A percentile compares a stretch with the other conserved stretches of the same genome.
phyloP scores from a whole-genome alignment of 2,113 vertebrate species.

The Ameiurus melas region DNA sequence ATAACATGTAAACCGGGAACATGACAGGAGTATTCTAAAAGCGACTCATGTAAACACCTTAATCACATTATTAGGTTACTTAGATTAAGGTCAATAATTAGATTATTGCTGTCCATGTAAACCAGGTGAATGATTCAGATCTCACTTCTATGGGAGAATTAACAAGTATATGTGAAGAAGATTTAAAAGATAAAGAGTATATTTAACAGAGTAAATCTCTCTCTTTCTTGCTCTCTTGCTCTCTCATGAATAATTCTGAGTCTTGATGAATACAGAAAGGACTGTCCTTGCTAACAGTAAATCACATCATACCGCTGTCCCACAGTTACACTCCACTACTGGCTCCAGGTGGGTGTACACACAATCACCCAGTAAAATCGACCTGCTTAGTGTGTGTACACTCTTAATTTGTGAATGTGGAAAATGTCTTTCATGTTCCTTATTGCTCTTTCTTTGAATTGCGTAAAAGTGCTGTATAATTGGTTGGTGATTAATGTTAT shows the following conservation, averaged over 20 bases:
- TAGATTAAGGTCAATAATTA: too few species aligned
- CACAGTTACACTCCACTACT: not conserved
- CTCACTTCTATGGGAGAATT: not conserved
- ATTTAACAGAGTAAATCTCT: not conserved
- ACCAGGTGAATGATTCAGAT: not conserved
- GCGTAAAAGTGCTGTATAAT: not conserved
- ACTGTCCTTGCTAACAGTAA: not conserved
- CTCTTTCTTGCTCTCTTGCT: not conserved
- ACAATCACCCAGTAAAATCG: not conserved
- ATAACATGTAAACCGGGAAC: too few species aligned
- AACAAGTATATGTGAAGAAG: not conserved
- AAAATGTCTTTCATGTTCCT: not conserved
- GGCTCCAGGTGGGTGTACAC: not conserved
- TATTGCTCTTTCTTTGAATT: constrained; percentile 13
- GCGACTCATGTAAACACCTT: too few species aligned
- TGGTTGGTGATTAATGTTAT: not conserved
- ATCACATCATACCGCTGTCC: not conserved
- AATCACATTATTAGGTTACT: too few species aligned
- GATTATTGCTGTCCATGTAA: too few species aligned
- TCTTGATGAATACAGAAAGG: not conserved
- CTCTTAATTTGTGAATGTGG: not conserved
- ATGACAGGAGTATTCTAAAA: too few species aligned
- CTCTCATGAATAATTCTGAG: not conserved
- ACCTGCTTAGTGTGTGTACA: not conserved
- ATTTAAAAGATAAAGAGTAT: not conserved